Evolutionary conservation across 1,140 invertebrate species (phyloP).

Genomic region (Cecropterus lyciades): DNA sequence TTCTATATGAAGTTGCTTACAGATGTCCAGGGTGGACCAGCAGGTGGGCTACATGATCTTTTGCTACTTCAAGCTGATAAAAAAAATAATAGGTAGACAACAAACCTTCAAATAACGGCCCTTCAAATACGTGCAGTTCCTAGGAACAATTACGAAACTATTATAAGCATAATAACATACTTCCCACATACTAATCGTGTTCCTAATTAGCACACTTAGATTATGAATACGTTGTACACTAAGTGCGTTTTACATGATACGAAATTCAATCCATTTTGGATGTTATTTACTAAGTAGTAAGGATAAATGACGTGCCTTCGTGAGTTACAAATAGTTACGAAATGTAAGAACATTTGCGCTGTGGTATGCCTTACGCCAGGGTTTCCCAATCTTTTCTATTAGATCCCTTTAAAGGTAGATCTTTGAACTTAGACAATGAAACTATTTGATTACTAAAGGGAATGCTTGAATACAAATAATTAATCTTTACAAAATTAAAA

Average conservation of each 20-base stretch:
- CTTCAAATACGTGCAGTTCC: conserved; percentile 2
- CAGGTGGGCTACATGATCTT: too few species aligned
- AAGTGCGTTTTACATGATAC: neutral
- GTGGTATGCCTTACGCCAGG: neutral
- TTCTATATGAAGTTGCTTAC: too few species aligned
- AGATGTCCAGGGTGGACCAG: too few species aligned
- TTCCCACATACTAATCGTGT: conserved; percentile 52
- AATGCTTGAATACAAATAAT: too few species aligned
- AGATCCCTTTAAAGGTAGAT: too few species aligned
- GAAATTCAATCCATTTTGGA: conserved; percentile 7
- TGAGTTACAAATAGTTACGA: neutral
- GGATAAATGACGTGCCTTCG: neutral
- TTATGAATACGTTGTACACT: conserved; percentile 29
- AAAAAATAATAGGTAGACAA: too few species aligned
- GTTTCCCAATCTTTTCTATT: too few species aligned
- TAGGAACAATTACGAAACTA: conserved; percentile 26
- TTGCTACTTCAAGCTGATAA: too few species aligned
- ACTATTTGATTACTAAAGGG: too few species aligned
- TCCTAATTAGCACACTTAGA: conserved; percentile 53
- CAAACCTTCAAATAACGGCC: too few species aligned
- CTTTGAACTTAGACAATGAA: too few species aligned
- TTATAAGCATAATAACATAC: conserved; percentile 37
- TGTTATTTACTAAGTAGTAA: neutral
- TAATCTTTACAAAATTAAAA: too few species aligned
- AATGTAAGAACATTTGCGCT: conserved; percentile 2